Evolutionary conservation across 2,113 vertebrate genomes (phyloP).

Genomic region (Tapirus terrestris): DNA sequence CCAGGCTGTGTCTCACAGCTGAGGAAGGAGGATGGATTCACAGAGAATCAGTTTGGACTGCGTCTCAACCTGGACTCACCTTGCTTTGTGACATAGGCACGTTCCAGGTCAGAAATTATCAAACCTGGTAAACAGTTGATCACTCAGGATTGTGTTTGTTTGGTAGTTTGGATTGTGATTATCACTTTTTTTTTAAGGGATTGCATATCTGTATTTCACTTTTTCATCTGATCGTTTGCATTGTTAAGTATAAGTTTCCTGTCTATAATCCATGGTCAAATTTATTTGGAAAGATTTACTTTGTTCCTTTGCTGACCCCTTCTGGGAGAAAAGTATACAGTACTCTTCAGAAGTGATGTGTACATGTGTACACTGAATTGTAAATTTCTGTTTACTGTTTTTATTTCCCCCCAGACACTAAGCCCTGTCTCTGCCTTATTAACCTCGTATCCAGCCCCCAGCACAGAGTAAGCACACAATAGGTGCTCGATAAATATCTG

Average conservation of each 20-base stretch:
- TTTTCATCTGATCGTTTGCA: not conserved
- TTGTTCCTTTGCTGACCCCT: conserved; percentile 66
- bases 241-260: not conserved
- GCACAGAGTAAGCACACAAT: accelerated
- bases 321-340: not conserved
- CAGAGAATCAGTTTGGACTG: not conserved
- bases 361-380: accelerated
- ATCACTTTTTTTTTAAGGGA: not conserved
- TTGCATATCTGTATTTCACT: not conserved
- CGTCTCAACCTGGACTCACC: accelerated
- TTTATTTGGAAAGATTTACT: not conserved
- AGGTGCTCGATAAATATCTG: accelerated
- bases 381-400: accelerated
- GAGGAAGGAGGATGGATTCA: not conserved
- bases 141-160: accelerated
- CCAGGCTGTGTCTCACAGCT: accelerated
- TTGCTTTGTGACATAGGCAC: not conserved
- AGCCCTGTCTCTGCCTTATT: not conserved
- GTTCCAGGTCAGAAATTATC: accelerated
- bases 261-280: accelerated
- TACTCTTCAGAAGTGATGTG: accelerated
- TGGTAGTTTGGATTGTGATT: not conserved
- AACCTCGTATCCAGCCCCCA: accelerated
- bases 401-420: no score
- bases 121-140: accelerated